These are phyloP conservation scores for Dicaeum eximium DNA, from an alignment of 2,113 vertebrate species.

Conservation along the genomic window DNA sequence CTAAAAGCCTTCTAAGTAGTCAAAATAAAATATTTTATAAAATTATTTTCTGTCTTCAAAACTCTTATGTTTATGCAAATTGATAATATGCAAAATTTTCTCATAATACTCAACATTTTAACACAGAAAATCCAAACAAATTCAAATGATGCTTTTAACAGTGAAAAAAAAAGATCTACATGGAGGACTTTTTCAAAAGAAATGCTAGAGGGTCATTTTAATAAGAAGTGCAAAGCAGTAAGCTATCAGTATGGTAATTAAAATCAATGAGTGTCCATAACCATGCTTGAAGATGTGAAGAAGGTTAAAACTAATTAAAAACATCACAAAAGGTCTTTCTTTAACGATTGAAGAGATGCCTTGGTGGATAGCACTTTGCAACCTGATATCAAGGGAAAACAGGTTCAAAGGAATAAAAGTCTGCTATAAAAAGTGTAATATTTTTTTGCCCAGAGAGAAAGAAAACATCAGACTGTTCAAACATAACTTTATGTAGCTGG, in stretches of 20 bases:
- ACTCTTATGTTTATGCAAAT: neutral
- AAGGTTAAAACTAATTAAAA: slow-evolving; percentile 60
- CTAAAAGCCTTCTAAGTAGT: neutral
- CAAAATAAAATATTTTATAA: neutral
- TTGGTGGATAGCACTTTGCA: neutral
- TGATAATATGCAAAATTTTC: neutral
- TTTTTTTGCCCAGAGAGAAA: neutral
- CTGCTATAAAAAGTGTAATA: neutral
- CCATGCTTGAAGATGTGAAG: slow-evolving; percentile 31
- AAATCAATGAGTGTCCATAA: slow-evolving; percentile 56
- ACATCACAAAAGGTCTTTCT: slow-evolving; percentile 38
- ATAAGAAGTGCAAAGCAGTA: slow-evolving; percentile 14
- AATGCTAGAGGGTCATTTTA: slow-evolving; percentile 29
- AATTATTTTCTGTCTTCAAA: neutral
- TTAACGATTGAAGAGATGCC: neutral
- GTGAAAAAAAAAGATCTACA: neutral
- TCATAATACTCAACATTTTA: neutral
- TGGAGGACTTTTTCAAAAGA: neutral
- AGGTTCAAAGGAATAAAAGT: neutral
- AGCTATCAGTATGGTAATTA: slow-evolving; percentile 45
- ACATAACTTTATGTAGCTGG: neutral
- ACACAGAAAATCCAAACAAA: neutral
- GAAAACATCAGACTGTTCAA: neutral
- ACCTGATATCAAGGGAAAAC: neutral
- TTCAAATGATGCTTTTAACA: neutral